phyloP scores from a whole-genome alignment of 2,888 invertebrate species.

The Acanthosepion esculentum region DNA sequence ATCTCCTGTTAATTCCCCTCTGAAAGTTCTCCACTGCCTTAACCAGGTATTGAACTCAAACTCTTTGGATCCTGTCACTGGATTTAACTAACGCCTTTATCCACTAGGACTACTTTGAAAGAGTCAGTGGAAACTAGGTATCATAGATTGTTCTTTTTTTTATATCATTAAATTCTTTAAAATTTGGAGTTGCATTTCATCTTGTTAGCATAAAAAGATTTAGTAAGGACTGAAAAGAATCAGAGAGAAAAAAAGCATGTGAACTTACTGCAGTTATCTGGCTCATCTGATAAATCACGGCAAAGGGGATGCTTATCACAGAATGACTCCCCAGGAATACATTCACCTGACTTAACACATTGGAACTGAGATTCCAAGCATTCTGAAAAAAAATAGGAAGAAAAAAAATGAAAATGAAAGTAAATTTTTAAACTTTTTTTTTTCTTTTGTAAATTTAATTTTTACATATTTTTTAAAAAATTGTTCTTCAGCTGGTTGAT shows the following conservation, averaged over 20 bases:
- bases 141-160: too few relatives aligned
- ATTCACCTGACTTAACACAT: neutral
- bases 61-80: too few relatives aligned
- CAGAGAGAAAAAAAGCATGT: neutral
- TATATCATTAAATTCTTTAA: too few relatives aligned
- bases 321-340: conserved; percentile 14
- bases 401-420: neutral
- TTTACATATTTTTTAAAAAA: neutral
- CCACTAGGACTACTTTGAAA: too few relatives aligned
- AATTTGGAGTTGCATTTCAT: neutral
- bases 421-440: too few relatives aligned
- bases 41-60: too few relatives aligned
- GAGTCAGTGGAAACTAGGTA: too few relatives aligned
- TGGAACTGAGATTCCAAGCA: conserved; percentile 1
- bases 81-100: too few relatives aligned
- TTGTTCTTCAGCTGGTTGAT: too few relatives aligned
- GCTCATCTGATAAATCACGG: neutral
- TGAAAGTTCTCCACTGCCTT: too few relatives aligned
- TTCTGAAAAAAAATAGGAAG: neutral
- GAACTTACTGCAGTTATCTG: conserved; percentile 36
- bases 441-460: neutral
- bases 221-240: neutral
- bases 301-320: neutral
- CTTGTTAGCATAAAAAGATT: neutral
- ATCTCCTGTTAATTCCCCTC: too few relatives aligned